These are phyloP conservation scores for Mus spretus DNA, from an alignment of 2,797 vertebrate genomes.

Conservation along the genomic window DNA sequence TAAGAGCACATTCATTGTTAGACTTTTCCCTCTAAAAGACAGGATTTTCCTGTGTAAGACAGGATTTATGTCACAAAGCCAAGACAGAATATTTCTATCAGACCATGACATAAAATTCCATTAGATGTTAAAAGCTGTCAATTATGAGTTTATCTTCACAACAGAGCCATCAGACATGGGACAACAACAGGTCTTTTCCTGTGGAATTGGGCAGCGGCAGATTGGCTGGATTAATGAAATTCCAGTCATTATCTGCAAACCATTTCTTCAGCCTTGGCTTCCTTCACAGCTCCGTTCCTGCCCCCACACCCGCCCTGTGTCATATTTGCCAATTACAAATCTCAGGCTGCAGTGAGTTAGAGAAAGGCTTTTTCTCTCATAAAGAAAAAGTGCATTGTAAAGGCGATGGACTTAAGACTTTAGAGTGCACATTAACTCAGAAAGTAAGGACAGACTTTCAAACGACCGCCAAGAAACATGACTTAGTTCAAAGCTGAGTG, in stretches of 20 bases:
- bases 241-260: conserved; percentile 32
- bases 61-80: conserved; percentile 54
- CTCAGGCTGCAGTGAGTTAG: neutral
- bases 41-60: conserved; percentile 39
- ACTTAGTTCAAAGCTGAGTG: neutral
- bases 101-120: conserved; percentile 51
- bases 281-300: neutral
- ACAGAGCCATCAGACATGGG: neutral
- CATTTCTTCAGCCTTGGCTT: conserved; percentile 35
- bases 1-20: neutral
- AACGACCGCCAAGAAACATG: conserved; percentile 9
- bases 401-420: neutral
- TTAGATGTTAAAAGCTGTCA: conserved; percentile 60
- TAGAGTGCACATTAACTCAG: conserved; percentile 1
- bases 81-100: conserved; percentile 66
- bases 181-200: conserved; percentile 32
- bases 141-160: conserved; percentile 54
- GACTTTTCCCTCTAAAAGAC: neutral
- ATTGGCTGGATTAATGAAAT: conserved; percentile 38
- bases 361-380: conserved; percentile 26
- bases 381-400: neutral
- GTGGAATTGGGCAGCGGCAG: neutral
- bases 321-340: conserved; percentile 11
- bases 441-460: conserved; percentile 13
- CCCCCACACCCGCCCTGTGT: neutral